Conservation (phyloP, 2,797 vertebrate genomes). For the Aeoliscus strigatus region DNA sequence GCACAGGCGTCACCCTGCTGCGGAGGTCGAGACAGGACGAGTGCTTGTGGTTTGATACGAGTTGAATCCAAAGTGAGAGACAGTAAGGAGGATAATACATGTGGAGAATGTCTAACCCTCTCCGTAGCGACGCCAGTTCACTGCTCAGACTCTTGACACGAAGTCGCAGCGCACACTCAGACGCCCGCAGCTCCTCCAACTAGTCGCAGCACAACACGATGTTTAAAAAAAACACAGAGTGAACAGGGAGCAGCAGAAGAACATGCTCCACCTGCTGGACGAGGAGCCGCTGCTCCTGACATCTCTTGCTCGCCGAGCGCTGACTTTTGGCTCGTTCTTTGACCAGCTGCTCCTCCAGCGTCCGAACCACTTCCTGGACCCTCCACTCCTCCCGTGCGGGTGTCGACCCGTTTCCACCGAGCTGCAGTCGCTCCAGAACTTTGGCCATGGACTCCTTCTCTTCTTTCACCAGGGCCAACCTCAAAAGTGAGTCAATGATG, state of each 20-base stretch:
- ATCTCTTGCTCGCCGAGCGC: slow-evolving; percentile 70
- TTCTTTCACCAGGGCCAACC: slow-evolving; percentile 73
- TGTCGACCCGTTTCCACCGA: slow-evolving; percentile 48
- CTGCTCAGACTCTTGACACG: slow-evolving; percentile 82
- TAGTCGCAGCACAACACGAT: slow-evolving; percentile 37
- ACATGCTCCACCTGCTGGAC: slow-evolving; percentile 81
- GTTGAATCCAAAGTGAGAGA: slow-evolving; percentile 23
- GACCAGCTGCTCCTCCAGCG: slow-evolving; percentile 82
- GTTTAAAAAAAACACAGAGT: no score
- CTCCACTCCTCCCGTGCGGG: slow-evolving; percentile 71
- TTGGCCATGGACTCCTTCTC: slow-evolving; percentile 81
- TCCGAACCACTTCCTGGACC: slow-evolving; percentile 72
- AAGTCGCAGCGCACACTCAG: slow-evolving; percentile 79
- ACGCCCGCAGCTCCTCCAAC: slow-evolving; percentile 82
- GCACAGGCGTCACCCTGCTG: slow-evolving; percentile 71
- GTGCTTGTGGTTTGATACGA: not conserved
- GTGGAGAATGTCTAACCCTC: slow-evolving; percentile 77
- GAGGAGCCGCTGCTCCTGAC: slow-evolving; percentile 81
- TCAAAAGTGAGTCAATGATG: no score
- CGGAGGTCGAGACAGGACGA: not conserved
- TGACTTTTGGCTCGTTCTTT: slow-evolving; percentile 81
- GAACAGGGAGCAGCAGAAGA: no score
- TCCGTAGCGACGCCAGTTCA: slow-evolving; percentile 79
- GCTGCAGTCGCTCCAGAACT: slow-evolving; percentile 72
- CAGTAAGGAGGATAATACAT: slow-evolving; percentile 55